Evolutionary conservation across 2,888 invertebrate genomes (phyloP), one percentile per base, ranked within the genome.

Genomic region (Nephrotoma appendiculata): DNA sequence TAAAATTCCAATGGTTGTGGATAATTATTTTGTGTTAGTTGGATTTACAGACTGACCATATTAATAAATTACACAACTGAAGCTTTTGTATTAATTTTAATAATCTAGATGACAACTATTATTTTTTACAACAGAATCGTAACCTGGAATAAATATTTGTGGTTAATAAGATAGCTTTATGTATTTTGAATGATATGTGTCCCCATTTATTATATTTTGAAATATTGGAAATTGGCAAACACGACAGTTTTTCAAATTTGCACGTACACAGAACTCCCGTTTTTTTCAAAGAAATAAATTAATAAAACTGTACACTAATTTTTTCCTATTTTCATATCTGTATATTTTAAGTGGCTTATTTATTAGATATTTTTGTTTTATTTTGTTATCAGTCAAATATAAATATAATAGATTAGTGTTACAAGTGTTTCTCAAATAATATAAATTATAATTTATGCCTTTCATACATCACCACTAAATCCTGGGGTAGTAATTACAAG

Each of bases 341-440:
- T 15, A 57, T 57, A 57, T 57, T 57, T 57, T 57, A 57, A 57
- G 52, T 57, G 52, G 52, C 52, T 57, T 57, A 57, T 57, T 57
- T 57, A 57, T 57, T 57, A 57, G 52, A 57, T 57, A 57, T 83
- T 83, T 83, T 83, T 83, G 83, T 83, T 83, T 83, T 83, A 83
- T 83, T 83, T 83, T 83, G 83, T 83, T 83, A 83, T 83, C 83
- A 83, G 83, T 83, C 83, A 83, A 83, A 41, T 83, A 42, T 83
- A 83, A 83, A 83, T 42, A 83, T 83, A 83, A 83, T 83, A 83
- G 41, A 83, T 83, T 83, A 42, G 83, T 83, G 41, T 83, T 86
- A 86, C 48, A 86, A 86, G 86, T 86, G 86, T 52, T 86, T 86
- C 41, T 52, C 86, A 86, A 86, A 86, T 86, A 86, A 86, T 42